Evolutionary conservation across 1,140 invertebrate genomes (phyloP).

Genomic region (Drosophila prosaltans): DNA sequence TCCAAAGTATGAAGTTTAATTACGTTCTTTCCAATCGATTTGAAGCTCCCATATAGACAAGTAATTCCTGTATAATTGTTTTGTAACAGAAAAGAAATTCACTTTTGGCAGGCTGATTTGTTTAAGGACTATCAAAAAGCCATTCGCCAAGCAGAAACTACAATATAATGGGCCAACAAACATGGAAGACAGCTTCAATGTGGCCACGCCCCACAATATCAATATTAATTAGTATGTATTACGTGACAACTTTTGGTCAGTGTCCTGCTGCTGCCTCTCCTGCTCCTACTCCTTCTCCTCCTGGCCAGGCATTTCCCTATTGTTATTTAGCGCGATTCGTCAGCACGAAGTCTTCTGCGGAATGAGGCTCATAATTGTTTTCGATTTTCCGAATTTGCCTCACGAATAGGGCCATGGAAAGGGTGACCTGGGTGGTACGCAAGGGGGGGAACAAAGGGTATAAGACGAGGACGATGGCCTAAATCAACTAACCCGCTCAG

Average conservation of each 20-base stretch:
- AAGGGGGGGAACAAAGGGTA: background rate
- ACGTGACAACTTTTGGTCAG: slow-evolving; percentile 66
- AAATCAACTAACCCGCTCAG: slow-evolving; percentile 66
- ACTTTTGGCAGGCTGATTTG: slow-evolving; percentile 34
- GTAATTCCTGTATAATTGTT: slow-evolving; percentile 5
- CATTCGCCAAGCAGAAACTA: slow-evolving; percentile 70
- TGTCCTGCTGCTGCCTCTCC: background rate
- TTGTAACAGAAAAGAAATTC: background rate
- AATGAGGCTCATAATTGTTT: slow-evolving; percentile 75
- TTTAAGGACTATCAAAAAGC: slow-evolving; percentile 61
- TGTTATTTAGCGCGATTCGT: slow-evolving; percentile 54
- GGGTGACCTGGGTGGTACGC: too few relatives aligned
- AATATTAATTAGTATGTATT: slow-evolving; percentile 81
- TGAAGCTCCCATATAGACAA: slow-evolving; percentile 7
- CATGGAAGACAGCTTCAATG: slow-evolving; percentile 5
- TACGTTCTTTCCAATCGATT: too few relatives aligned
- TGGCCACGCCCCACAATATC: slow-evolving; percentile 66
- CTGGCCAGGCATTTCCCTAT: slow-evolving; percentile 1
- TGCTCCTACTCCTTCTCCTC: slow-evolving; percentile 16
- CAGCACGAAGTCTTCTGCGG: slow-evolving; percentile 28
- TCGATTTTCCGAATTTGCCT: slow-evolving; percentile 46
- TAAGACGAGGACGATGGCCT: background rate
- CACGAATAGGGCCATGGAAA: background rate
- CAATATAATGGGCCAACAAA: slow-evolving; percentile 31
- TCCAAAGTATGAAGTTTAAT: too few relatives aligned